Base-by-base conservation (phyloP, 2,888 invertebrate species). In the Athripsodes cinereus region DNA sequence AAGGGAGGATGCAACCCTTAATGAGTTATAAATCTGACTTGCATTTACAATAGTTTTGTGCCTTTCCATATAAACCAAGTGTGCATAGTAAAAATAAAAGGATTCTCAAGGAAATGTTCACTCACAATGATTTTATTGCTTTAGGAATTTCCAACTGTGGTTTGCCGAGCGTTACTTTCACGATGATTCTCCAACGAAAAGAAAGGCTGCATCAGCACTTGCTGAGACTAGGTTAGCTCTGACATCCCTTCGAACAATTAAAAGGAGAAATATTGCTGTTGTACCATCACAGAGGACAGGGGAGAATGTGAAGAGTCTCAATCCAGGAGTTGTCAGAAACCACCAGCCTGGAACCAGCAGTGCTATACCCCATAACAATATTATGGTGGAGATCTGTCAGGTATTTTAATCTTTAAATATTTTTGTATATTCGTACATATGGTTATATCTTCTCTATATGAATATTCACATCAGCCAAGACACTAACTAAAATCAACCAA, bases 161-260 rank as follows among this genome's bases (percentile, higher is more conserved):
- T 81, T 87, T 64, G 86, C 85, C 34, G 81, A 85, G 69, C 77
- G 84, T 72, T 81, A 84, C 74, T 73, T 86, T 53, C 84, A 81
- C 68, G 86, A 87, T 66, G 82, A 83, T 64, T 76, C 75, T 49
- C 79, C 81, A 1, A 79, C 80, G 3, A 81, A 78, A 68, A 74
- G 80, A 52, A 78, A 78, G 62, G 82, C 81, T 60, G 81, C 81
- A 52, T 77, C 80, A 47, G 81, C 82, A 22, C 71, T 89, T 51
- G 78, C 82, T 20, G 88, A 88, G 67, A 87, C 90, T 54, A 80
- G 94, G 57, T 81, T 85, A 68, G 91, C 90, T 8, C 75, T 94
- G 57, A 89, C 88, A 55, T 87, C 87, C 1, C 72, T 93, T 48
- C 84, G 82, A 65, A 83, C 87, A 0, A 85, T 85, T 64, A 86